Conservation (phyloP, 2,797 vertebrate species). For the Sciurus vulgaris region DNA sequence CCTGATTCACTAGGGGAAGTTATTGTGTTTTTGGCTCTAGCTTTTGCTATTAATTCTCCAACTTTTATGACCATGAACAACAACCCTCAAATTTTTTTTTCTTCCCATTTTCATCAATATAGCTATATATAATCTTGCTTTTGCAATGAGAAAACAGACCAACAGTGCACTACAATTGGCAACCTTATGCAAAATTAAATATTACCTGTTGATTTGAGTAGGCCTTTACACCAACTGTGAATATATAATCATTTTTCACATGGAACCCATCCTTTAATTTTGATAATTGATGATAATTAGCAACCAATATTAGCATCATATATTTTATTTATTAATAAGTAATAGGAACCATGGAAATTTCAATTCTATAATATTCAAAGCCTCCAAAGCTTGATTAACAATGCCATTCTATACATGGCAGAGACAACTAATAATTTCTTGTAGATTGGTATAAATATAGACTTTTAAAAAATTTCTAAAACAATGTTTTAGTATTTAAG, state of each 20-base stretch:
- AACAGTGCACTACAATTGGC: conserved; percentile 68
- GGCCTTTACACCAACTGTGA: conserved; percentile 61
- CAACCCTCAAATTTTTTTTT: conserved; percentile 71
- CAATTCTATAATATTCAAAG: conserved; percentile 32
- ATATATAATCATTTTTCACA: conserved; percentile 56
- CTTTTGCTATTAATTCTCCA: conserved; percentile 76
- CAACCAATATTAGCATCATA: conserved; percentile 13
- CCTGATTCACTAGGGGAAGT: conserved; percentile 66
- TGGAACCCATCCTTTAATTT: conserved; percentile 56
- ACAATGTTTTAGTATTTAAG: not conserved
- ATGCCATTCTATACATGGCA: not conserved
- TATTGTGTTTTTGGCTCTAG: conserved; percentile 71
- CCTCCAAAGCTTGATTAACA: conserved; percentile 43
- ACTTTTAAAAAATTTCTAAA: not conserved
- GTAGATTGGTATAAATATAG: not conserved
- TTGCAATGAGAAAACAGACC: conserved; percentile 75
- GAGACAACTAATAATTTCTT: not conserved
- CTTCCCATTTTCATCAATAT: conserved; percentile 79
- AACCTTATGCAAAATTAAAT: conserved; percentile 82
- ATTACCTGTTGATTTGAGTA: conserved; percentile 69
- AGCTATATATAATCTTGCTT: conserved; percentile 82
- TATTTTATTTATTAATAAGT: conserved; percentile 56
- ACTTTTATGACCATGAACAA: conserved; percentile 78
- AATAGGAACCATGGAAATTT: not conserved
- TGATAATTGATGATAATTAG: conserved; percentile 27